Evolutionary conservation across 2,113 vertebrate species (phyloP), one percentile per base, ranked within the genome.

Genomic region (Mus pahari): DNA sequence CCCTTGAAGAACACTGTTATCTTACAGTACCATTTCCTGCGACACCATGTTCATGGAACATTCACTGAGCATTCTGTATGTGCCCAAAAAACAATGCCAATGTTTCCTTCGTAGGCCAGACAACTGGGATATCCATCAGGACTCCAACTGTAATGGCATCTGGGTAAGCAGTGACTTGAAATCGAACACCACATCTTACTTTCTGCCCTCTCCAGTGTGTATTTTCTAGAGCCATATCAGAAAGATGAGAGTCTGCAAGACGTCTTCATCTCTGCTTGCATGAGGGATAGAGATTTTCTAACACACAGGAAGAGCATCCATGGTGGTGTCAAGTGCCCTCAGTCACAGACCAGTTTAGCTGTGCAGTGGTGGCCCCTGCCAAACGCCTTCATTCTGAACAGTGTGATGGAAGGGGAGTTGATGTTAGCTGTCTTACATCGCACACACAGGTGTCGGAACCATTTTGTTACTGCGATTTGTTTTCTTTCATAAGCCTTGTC

Each of bases 81-180:
- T 53, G 62, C n/a, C n/a, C 16, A 1, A 95, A 89, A 9, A 64
- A 28, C 87, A 64, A 84, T 75, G 95, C 70, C 86, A 0, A 73
- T 58, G 16, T 92, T 97, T 87, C 96, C 78, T 42, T 95, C 95
- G 64, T 70, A 99, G 99, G 86, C 98, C 99, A 33, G 93, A 98
- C 71, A 95, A 98, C 28, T 99, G 98, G 99, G 99, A 99, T 94
- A 81, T 1, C 6, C 75, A 97, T 31, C 94, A 83, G 48, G 99
- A 99, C 58, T 98, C 98, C 9, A 99, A 99, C 94, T 99, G 99
- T 95, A 99, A 99, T 79, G 99, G 99, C 90, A 99, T 99, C 90
- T 99, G 98, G 98, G 99, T 99, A 96, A 98, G 98, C 87, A 71
- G 93, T 45, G 10, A 93, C 7, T 92, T 90, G 0, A 19, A 17